Evolutionary conservation across 2,113 vertebrate genomes (phyloP).

Genomic region (Todiramphus saurophagus): DNA sequence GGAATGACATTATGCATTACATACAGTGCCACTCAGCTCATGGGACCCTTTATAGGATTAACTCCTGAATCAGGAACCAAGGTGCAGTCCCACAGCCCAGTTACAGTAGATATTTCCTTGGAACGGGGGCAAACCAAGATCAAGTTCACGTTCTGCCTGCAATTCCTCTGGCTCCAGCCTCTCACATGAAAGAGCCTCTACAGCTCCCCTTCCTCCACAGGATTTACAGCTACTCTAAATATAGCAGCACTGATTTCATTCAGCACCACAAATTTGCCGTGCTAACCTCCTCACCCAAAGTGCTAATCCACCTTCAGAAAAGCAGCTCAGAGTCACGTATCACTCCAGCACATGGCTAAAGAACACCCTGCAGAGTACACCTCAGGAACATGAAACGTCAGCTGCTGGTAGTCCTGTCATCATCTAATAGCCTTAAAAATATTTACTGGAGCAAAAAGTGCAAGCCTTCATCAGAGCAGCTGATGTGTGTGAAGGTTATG

Average conservation of each 20-base stretch:
- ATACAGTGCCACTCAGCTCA: not conserved
- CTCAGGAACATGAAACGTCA: not conserved
- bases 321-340: not conserved
- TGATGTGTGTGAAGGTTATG: not conserved
- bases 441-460: not conserved
- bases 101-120: not conserved
- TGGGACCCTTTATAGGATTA: not conserved
- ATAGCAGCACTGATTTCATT: not conserved
- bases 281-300: not conserved
- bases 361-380: not conserved
- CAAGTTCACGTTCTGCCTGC: not conserved
- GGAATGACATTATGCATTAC: accelerated
- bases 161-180: not conserved
- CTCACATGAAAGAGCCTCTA: not conserved
- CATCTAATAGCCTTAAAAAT: not conserved
- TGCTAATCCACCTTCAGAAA: not conserved
- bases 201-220: not conserved
- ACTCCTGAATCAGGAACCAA: not conserved
- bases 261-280: not conserved
- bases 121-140: not conserved
- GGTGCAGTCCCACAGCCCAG: not conserved
- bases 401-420: not conserved
- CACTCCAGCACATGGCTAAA: not conserved
- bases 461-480: not conserved
- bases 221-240: not conserved